Evolutionary conservation across 2,888 invertebrate species (phyloP).

Genomic region (Epistrophella euchroma): DNA sequence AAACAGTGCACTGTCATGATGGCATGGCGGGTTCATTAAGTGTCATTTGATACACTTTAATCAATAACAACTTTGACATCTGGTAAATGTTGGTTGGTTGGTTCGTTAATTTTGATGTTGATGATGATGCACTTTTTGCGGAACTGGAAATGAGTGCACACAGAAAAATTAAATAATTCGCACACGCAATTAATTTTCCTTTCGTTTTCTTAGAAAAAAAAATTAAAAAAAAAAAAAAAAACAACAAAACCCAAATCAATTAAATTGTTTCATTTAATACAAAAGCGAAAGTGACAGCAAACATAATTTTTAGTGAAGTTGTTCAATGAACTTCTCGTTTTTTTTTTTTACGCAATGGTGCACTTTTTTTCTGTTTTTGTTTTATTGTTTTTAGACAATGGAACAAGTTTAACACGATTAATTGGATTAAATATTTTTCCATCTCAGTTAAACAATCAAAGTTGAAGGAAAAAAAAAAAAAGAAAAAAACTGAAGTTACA

Average conservation of each 20-base stretch:
- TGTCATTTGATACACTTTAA: slow-evolving; percentile 44
- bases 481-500: background rate
- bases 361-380: slow-evolving; percentile 23
- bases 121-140: slow-evolving; percentile 52
- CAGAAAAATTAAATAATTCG: slow-evolving; percentile 38
- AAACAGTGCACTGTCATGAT: slow-evolving; percentile 26
- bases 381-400: slow-evolving; percentile 45
- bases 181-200: slow-evolving; percentile 55
- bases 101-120: slow-evolving; percentile 31
- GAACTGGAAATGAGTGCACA: slow-evolving; percentile 36
- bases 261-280: slow-evolving; percentile 43
- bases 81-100: background rate
- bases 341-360: slow-evolving; percentile 53
- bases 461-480: background rate
- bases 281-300: slow-evolving; percentile 61
- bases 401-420: slow-evolving; percentile 36
- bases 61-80: slow-evolving; percentile 28
- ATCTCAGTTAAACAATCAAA: slow-evolving; percentile 36
- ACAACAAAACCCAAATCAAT: background rate
- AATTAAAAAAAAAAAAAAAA: background rate
- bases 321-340: slow-evolving; percentile 59
- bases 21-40: background rate
- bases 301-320: slow-evolving; percentile 44
- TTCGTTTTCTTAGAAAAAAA: slow-evolving; percentile 8
- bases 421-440: slow-evolving; percentile 43